phyloP scores from a whole-genome alignment of 2,888 invertebrate species.

The Eupithecia inturbata region DNA sequence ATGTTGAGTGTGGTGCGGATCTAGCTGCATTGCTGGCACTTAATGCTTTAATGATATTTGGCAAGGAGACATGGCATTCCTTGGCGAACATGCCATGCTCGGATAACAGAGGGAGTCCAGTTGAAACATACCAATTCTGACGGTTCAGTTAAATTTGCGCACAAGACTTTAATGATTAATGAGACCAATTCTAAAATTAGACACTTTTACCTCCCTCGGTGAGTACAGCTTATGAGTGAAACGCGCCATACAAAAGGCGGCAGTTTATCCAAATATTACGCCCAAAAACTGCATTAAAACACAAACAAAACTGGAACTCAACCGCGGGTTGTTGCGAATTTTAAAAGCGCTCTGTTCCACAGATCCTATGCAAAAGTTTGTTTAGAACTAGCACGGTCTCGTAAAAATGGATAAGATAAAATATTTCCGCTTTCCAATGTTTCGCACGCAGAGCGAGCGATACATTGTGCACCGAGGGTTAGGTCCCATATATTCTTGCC shows the following conservation, averaged over 20 bases:
- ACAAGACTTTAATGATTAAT: not conserved
- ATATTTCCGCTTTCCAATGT: conserved; percentile 53
- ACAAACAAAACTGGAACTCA: conserved; percentile 56
- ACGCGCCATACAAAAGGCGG: not conserved
- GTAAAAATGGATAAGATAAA: conserved; percentile 66
- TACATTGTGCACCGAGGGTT: conserved; percentile 26
- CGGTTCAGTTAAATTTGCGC: not conserved
- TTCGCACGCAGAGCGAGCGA: conserved; percentile 42
- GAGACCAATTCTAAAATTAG: not conserved
- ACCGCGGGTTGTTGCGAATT: conserved; percentile 63
- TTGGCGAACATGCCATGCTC: too few relatives aligned
- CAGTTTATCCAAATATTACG: conserved; percentile 1
- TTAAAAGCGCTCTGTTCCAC: conserved; percentile 59
- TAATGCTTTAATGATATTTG: too few relatives aligned
- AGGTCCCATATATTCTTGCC: not conserved
- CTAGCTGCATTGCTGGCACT: too few relatives aligned
- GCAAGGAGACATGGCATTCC: too few relatives aligned
- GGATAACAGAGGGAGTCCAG: too few relatives aligned
- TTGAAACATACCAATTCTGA: too few relatives aligned
- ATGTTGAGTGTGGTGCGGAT: too few relatives aligned
- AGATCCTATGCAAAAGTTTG: conserved; percentile 64
- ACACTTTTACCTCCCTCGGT: not conserved
- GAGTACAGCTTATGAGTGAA: not conserved
- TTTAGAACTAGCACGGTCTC: conserved; percentile 65
- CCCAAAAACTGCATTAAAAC: conserved; percentile 15